Base-by-base conservation (phyloP, 2,797 vertebrate genomes). In the Darevskia nairensis region DNA sequence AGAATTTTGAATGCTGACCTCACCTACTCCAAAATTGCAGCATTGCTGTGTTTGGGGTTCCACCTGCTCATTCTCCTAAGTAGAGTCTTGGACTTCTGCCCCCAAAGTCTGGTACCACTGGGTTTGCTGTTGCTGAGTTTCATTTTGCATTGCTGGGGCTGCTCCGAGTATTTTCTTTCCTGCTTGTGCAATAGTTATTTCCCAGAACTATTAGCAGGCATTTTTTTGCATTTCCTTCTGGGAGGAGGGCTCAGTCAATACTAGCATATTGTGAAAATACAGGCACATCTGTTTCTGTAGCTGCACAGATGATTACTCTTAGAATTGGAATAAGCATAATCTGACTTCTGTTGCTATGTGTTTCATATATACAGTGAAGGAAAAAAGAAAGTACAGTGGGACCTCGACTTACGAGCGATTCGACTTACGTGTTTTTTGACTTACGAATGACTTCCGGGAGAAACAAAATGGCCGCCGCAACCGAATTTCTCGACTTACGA, bases 211-310 rank as follows among this genome's bases (percentile, higher is more conserved):
- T 35, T 61, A 1, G 25, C 2, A 21, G 66, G 32, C 78, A 39
- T 23, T 32, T n/a, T 50, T 72, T 72, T 80, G 35, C 17, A 4
- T 32, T 81, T 74, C 86, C 78, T 87, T 71, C 79, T 81, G 64
- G 27, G 19, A 41, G 32, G 32, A 74, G 32, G 72, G 72, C 13
- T 72, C 32, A 72, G 66, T n/a, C 27, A 74, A 3, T 27, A 7
- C 35, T 21, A 11, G 76, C 46, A 7, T 80, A 27, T 80, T 80
- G 68, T 41, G 68, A 72, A 64, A 74, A 1, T n/a, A 0, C 15
- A 59, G 66, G 46, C 75, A 41, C 19, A 2, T 10, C 66, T 5
- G 0, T 55, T 55, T 17, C 44, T 50, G 27, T 68, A 71, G 32
- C 46, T 15, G 4, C 17, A 10, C 9, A 59, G 66, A 55, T 27